phyloP scores from a whole-genome alignment of 1,140 invertebrate species.

The Saccostrea echinata region DNA sequence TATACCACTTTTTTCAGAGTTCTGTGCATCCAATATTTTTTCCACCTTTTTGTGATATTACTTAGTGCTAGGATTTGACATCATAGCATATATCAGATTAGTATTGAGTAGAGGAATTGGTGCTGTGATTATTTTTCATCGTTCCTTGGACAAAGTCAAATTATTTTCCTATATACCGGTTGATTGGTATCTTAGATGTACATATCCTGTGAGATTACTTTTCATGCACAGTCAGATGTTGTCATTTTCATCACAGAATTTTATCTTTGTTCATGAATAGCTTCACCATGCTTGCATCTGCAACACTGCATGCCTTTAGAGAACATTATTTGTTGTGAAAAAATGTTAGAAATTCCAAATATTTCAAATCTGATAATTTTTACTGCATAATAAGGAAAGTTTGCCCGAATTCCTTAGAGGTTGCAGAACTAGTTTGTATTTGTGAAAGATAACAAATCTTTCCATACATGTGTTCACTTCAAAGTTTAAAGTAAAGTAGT shows the following conservation, averaged over 20 bases:
- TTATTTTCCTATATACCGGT: constrained; percentile 12
- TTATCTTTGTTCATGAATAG: neutral
- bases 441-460: too few species aligned
- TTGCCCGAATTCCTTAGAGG: neutral
- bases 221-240: neutral
- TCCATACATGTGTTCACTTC: too few species aligned
- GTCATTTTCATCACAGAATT: neutral
- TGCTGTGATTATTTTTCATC: constrained; percentile 3
- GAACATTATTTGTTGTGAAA: neutral
- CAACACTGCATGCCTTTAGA: neutral
- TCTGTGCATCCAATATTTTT: too few species aligned
- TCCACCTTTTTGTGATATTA: constrained; percentile 4
- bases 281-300: neutral
- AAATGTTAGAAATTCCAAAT: too few species aligned
- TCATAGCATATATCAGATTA: neutral
- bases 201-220: neutral
- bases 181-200: constrained; percentile 4
- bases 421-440: too few species aligned
- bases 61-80: neutral
- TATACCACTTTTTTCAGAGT: neutral
- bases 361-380: neutral
- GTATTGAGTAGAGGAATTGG: neutral
- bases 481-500: too few species aligned
- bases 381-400: neutral
- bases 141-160: neutral